Base-by-base conservation (phyloP, 2,113 vertebrate species). In the Hyperopisus bebe region DNA sequence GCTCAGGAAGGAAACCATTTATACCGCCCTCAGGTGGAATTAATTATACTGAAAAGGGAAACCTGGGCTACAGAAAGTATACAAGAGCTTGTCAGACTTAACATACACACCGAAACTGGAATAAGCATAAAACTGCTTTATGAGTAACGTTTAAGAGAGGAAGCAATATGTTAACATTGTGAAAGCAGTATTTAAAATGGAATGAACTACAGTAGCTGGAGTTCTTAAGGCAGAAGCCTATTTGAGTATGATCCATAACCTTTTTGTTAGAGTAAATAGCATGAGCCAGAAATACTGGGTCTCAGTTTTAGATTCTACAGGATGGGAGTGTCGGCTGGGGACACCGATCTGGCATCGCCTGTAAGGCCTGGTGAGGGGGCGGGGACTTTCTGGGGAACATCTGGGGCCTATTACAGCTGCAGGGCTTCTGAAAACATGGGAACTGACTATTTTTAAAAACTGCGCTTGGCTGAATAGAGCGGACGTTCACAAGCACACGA, bases 311-410 rank as follows among this genome's bases (percentile, higher is more conserved):
- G 42, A 51, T 84, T 90, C 50, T 47, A 80, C 88, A 31, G 39
- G 44, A 47, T 42, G 44, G 82, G 82, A 46, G 82, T 44, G 0
- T 15, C 88, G 82, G 0, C 19, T 88, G 62, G 88, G 80, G 50
- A 89, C 82, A 89, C 87, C 89, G 91, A 93, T 90, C 92, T 91
- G 92, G 92, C 92, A 58, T 46, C 84, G 77, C 58, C 46, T 77
- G 90, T 90, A 46, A 48, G 1, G 15, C 9, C 66, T 80, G 74
- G 31, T 42, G 74, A 42, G 35, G 74, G 35, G 74, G 35, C 89
- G 90, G 92, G 82, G 92, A 13, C 95, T 96, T 97, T 96, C 94
- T 97, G 96, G 95, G 92, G 88, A 92, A 94, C 96, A 97, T 96
- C 95, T 97, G 96, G 94, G 91, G 90, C 80, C 90, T 88, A 93